Percentiles rank a stretch among this genome's conserved stretches.
These are phyloP conservation scores for Actenoides hombroni DNA, from an alignment of 2,113 vertebrate genomes.

Conservation along the genomic window DNA sequence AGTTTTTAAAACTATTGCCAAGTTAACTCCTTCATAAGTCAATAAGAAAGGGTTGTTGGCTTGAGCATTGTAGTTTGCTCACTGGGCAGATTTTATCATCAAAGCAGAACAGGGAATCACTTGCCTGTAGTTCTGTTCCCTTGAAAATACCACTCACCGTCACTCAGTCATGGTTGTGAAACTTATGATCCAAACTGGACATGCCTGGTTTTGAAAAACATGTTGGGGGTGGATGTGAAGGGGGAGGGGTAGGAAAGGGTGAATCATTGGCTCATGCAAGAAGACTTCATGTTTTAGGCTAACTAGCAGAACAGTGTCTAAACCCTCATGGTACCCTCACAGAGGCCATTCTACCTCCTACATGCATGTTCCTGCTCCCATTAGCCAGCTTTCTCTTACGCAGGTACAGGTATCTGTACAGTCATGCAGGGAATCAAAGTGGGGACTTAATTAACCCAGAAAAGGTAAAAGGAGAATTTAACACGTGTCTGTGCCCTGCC, in stretches of 20 bases:
- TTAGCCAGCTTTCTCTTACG: background rate
- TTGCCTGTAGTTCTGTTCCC: background rate
- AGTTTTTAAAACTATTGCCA: background rate
- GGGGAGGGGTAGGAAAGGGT: background rate
- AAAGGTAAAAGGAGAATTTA: background rate
- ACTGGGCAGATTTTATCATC: background rate
- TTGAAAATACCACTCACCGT: background rate
- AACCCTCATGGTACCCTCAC: background rate
- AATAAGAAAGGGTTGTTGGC: background rate
- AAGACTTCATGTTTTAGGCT: background rate
- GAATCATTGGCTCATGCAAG: background rate
- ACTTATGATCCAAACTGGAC: background rate
- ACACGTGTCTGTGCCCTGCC: background rate
- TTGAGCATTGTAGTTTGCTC: background rate
- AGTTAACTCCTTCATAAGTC: background rate
- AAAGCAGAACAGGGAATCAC: background rate
- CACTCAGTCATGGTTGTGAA: background rate
- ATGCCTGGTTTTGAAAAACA: background rate
- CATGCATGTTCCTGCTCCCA: background rate
- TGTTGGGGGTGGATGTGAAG: background rate
- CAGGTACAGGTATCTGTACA: background rate
- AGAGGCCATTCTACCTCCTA: background rate
- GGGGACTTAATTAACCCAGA: background rate
- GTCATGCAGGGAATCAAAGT: background rate
- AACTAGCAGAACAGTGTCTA: background rate